Evolutionary conservation across 2,113 vertebrate genomes (phyloP).

Genomic region (Otocyon megalotis): DNA sequence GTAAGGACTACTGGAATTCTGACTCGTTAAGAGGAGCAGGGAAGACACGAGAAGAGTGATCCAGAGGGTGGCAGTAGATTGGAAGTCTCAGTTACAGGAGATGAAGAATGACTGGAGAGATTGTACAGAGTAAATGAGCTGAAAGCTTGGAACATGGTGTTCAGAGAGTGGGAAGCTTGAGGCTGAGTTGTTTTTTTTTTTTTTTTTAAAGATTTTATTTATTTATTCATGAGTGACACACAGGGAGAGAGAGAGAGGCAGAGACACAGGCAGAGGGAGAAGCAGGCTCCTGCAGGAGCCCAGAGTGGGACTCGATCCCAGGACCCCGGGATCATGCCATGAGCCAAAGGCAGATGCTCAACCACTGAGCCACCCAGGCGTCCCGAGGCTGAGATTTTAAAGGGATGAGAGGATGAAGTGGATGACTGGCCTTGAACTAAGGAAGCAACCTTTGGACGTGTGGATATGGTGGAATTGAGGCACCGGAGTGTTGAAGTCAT

Average conservation of each 20-base stretch:
- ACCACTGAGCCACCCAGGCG: no score
- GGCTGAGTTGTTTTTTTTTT: no score
- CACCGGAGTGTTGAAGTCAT: background rate
- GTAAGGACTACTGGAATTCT: background rate
- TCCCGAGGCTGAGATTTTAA: background rate
- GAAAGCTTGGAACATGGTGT: background rate
- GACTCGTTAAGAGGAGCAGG: background rate
- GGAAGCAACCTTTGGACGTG: background rate
- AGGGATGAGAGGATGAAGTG: background rate
- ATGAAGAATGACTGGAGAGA: background rate
- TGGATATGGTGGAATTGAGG: background rate
- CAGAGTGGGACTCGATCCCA: no score
- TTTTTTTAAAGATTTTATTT: no score
- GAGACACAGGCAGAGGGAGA: no score
- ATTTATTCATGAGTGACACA: no score
- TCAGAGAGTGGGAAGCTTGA: background rate
- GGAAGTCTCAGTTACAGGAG: background rate
- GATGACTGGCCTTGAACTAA: background rate
- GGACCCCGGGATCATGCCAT: no score
- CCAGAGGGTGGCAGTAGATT: background rate
- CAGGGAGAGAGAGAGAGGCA: no score
- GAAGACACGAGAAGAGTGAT: background rate
- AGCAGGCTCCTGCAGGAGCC: no score
- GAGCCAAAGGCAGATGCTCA: no score
- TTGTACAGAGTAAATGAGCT: background rate